These are phyloP conservation scores for Paedocypris sp. DNA, from an alignment of 2,113 vertebrate species.

Conservation along the genomic window DNA sequence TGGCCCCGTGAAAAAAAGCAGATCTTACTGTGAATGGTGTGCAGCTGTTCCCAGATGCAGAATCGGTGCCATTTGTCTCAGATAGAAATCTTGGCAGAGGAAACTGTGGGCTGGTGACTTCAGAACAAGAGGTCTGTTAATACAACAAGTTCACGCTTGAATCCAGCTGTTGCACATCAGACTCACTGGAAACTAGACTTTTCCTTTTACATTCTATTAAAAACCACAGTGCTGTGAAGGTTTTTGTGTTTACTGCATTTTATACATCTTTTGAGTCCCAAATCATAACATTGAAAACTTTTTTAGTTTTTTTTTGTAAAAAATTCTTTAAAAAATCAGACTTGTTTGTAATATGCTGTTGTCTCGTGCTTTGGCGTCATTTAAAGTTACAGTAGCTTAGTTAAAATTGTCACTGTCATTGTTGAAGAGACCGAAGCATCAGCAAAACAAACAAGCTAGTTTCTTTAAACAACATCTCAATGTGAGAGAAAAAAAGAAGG, in stretches of 20 bases:
- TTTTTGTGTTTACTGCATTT: background rate
- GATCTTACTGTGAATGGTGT: slow-evolving; percentile 34
- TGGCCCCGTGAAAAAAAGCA: slow-evolving; percentile 13
- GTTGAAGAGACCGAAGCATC: too few relatives aligned
- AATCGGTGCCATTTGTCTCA: slow-evolving; percentile 58
- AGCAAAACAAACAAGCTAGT: slow-evolving; percentile 19
- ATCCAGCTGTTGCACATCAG: slow-evolving; percentile 30
- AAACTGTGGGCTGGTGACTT: slow-evolving; percentile 43
- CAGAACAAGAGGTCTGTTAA: slow-evolving; percentile 51
- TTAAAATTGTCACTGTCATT: too few relatives aligned
- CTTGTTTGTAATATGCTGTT: too few relatives aligned
- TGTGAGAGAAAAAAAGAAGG: background rate
- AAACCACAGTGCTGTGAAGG: background rate
- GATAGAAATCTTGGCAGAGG: slow-evolving; percentile 49
- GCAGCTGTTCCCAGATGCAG: slow-evolving; percentile 66
- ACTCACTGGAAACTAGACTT: slow-evolving; percentile 31
- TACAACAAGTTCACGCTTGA: slow-evolving; percentile 46
- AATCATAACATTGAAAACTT: too few relatives aligned
- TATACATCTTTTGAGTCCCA: too few relatives aligned
- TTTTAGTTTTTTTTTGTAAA: too few relatives aligned
- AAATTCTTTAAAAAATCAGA: too few relatives aligned
- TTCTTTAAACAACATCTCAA: background rate
- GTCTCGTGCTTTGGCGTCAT: too few relatives aligned
- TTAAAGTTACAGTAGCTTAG: too few relatives aligned
- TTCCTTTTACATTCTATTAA: background rate